phyloP scores from a whole-genome alignment of 2,797 vertebrate species.

The Tangara arthus region DNA sequence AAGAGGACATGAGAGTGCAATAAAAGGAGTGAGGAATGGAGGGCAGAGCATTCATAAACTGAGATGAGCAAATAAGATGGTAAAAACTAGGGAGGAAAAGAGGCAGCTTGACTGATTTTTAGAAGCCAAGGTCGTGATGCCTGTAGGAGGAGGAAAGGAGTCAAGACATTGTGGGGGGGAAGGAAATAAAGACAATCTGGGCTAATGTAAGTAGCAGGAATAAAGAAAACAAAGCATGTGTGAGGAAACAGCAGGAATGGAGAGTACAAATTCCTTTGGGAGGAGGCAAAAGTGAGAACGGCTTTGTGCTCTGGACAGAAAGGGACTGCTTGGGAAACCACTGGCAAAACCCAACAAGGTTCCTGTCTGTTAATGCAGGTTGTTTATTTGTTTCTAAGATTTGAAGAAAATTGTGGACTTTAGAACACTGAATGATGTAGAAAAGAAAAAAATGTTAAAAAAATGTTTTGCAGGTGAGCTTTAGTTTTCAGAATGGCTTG shows the following conservation, averaged over 20 bases:
- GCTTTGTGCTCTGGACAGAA: not conserved
- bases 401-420: not conserved
- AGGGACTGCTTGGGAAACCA: not conserved
- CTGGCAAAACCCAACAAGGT: not conserved
- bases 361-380: not conserved
- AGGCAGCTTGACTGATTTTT: not conserved
- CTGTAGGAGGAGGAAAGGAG: not conserved
- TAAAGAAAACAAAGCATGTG: not conserved
- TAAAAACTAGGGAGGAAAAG: not conserved
- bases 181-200: not conserved
- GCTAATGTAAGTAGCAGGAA: not conserved
- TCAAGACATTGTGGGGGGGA: not conserved
- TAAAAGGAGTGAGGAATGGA: not conserved
- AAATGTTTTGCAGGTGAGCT: not conserved
- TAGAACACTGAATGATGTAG: not conserved
- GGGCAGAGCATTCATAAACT: not conserved
- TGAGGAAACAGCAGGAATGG: not conserved
- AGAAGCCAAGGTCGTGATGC: not conserved
- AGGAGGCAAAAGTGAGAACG: not conserved
- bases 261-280: not conserved
- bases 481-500: not conserved
- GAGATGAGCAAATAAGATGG: not conserved
- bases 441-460: not conserved
- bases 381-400: not conserved
- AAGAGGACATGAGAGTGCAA: not conserved